Evolutionary conservation across 2,888 invertebrate species (phyloP).

Genomic region (Eudasyphora cyanicolor): DNA sequence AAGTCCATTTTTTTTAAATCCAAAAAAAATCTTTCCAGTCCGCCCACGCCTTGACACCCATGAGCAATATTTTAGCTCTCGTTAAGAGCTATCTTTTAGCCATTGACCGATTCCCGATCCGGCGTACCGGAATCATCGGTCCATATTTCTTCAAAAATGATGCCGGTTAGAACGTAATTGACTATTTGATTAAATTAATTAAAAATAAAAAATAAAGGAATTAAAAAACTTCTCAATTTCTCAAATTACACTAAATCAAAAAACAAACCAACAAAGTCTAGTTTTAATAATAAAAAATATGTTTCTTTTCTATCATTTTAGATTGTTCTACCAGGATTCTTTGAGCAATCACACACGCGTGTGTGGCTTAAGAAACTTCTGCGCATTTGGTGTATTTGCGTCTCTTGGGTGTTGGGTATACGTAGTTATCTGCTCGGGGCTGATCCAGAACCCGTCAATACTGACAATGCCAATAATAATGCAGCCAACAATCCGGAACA

Average conservation of each 20-base stretch:
- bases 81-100: too few species aligned
- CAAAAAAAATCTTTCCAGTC: too few species aligned
- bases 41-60: too few species aligned
- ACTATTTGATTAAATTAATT: too few species aligned
- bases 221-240: not conserved
- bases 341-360: slow-evolving; percentile 97
- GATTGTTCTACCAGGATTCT: slow-evolving; percentile 96
- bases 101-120: too few species aligned
- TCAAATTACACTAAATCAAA: not conserved
- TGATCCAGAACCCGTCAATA: slow-evolving; percentile 74
- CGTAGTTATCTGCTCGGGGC: slow-evolving; percentile 94
- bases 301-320: slow-evolving; percentile 72
- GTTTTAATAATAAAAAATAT: not conserved
- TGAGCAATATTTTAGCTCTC: too few species aligned
- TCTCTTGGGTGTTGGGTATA: slow-evolving; percentile 91
- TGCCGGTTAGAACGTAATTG: not conserved
- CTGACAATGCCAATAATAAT: slow-evolving; percentile 73
- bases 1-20: not conserved
- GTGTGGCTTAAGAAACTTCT: slow-evolving; percentile 96
- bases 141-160: too few species aligned
- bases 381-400: slow-evolving; percentile 91
- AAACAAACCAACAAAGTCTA: not conserved
- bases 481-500: slow-evolving; percentile 52
- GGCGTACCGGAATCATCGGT: too few species aligned
- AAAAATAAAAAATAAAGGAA: too few species aligned